Evolutionary conservation across 2,888 invertebrate genomes (phyloP).

Genomic region (Troilus luridus): DNA sequence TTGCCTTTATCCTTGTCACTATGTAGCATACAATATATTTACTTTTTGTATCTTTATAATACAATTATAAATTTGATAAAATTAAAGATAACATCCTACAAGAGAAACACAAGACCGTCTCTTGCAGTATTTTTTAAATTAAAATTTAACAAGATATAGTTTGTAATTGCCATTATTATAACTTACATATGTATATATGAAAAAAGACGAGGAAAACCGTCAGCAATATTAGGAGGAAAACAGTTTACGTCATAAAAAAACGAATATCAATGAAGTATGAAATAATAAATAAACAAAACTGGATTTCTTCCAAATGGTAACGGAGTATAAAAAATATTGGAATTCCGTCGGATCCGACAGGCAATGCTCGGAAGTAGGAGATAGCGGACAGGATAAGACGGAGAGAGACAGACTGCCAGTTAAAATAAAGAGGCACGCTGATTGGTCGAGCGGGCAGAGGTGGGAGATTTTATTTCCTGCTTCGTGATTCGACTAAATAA

Average conservation of each 20-base stretch:
- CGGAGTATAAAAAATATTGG: constrained; percentile 2
- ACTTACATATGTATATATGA: too few species aligned
- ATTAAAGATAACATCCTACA: too few species aligned
- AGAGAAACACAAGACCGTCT: too few species aligned
- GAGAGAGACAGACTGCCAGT: constrained; percentile 44
- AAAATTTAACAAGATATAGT: too few species aligned
- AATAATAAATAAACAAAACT: neutral
- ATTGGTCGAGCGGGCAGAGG: constrained; percentile 45
- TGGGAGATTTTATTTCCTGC: constrained; percentile 57
- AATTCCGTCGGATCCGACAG: neutral
- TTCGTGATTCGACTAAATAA: constrained; percentile 56
- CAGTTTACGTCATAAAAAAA: neutral
- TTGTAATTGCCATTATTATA: too few species aligned
- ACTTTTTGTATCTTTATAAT: too few species aligned
- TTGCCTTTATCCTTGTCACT: too few species aligned
- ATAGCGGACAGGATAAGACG: constrained; percentile 7
- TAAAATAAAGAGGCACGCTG: constrained; percentile 50
- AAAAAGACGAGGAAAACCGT: too few species aligned
- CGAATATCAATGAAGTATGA: neutral
- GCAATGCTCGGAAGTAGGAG: neutral
- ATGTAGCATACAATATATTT: too few species aligned
- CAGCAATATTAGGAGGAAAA: too few species aligned
- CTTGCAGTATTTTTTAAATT: too few species aligned
- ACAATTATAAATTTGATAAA: too few species aligned
- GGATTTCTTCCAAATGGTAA: neutral